Percentiles rank a stretch among this genome's conserved stretches.
phyloP scores from a whole-genome alignment of 2,888 invertebrate genomes.

The Spialia ferax region DNA sequence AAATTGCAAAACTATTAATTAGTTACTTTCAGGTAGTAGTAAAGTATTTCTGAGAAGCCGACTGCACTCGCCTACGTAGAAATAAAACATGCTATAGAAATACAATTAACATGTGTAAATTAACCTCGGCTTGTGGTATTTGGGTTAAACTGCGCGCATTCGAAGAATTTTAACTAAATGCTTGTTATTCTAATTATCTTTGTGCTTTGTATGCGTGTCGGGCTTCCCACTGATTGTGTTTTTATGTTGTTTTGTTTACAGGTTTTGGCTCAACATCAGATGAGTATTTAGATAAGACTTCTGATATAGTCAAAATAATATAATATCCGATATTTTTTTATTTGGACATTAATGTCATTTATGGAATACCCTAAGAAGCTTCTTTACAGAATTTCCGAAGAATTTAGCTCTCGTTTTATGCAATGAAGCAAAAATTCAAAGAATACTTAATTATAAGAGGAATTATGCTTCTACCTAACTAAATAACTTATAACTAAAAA shows the following conservation, averaged over 20 bases:
- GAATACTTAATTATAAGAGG: too few relatives aligned
- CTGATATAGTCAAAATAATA: too few relatives aligned
- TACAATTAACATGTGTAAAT: slow-evolving; percentile 63
- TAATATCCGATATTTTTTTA: too few relatives aligned
- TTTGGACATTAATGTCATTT: too few relatives aligned
- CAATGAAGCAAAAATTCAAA: too few relatives aligned
- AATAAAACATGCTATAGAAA: slow-evolving; percentile 17
- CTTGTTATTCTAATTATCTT: slow-evolving; percentile 28
- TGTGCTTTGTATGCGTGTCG: slow-evolving; percentile 15
- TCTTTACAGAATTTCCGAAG: too few relatives aligned
- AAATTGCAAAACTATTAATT: too few relatives aligned
- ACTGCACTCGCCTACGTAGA: slow-evolving; percentile 10
- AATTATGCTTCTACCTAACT: too few relatives aligned
- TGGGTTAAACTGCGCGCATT: slow-evolving; percentile 40
- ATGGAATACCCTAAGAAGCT: too few relatives aligned
- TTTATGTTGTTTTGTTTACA: slow-evolving; percentile 1
- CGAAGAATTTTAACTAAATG: slow-evolving; percentile 26
- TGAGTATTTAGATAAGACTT: background rate
- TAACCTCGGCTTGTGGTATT: slow-evolving; percentile 50
- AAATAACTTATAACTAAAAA: too few relatives aligned
- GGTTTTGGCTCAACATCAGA: background rate
- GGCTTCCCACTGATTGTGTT: slow-evolving; percentile 9
- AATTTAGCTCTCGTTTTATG: too few relatives aligned
- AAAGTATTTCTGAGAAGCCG: background rate
- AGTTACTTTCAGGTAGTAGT: too few relatives aligned